A percentile compares a stretch with the other conserved stretches of the same genome.
phyloP scores from a whole-genome alignment of 2,113 vertebrate genomes.

The Pedetes capensis region DNA sequence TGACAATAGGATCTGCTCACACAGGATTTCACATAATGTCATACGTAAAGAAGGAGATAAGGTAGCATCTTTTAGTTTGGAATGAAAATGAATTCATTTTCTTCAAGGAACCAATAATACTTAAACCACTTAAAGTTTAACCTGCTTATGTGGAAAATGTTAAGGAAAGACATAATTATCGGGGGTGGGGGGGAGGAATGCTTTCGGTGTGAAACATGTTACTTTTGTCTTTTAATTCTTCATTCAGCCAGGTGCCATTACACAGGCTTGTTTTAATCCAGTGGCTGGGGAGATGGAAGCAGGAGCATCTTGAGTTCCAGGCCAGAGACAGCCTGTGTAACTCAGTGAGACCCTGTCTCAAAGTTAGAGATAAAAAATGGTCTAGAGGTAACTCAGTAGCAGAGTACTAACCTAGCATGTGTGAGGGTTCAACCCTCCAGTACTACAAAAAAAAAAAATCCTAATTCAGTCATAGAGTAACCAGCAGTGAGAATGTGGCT shows the following conservation, averaged over 20 bases:
- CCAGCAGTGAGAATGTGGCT: neutral
- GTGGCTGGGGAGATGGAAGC: too few relatives aligned
- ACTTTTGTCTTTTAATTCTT: neutral
- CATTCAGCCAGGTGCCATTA: too few relatives aligned
- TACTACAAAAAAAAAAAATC: too few relatives aligned
- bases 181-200: neutral
- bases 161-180: neutral
- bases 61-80: neutral
- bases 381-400: too few relatives aligned
- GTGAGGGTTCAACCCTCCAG: too few relatives aligned
- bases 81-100: slow-evolving; percentile 44
- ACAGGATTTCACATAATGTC: neutral
- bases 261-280: too few relatives aligned
- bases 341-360: too few relatives aligned
- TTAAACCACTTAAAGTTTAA: neutral
- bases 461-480: neutral
- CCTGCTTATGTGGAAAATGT: neutral
- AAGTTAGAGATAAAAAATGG: too few relatives aligned
- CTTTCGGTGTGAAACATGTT: neutral
- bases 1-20: neutral
- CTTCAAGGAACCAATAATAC: neutral
- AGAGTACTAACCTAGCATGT: too few relatives aligned
- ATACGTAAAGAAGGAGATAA: neutral
- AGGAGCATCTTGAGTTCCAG: too few relatives aligned
- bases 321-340: too few relatives aligned